Evolutionary conservation across 1,140 invertebrate species (phyloP).

Genomic region (Cardiocondyla obscurior): DNA sequence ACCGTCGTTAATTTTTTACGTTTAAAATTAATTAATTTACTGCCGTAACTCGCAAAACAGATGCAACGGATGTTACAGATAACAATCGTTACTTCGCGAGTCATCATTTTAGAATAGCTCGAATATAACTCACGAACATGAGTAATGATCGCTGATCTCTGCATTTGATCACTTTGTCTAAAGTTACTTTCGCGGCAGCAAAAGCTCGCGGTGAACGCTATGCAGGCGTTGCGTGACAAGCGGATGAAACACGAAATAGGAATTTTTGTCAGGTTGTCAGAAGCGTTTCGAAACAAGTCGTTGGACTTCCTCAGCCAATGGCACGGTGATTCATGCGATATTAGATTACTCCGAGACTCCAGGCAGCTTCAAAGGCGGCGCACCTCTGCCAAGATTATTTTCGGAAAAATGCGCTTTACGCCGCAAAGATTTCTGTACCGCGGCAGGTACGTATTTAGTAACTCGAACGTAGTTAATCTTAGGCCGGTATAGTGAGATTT

Average conservation of each 20-base stretch:
- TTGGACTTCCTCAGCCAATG: conserved; percentile 45
- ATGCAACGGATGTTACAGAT: neutral
- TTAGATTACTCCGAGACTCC: conserved; percentile 64
- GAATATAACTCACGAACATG: conserved; percentile 1
- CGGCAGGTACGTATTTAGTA: conserved; percentile 67
- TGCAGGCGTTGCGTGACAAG: conserved; percentile 33
- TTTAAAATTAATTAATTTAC: neutral
- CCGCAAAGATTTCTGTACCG: conserved; percentile 68
- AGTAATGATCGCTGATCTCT: conserved; percentile 48
- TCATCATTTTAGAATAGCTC: neutral
- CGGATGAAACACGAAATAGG: conserved; percentile 43
- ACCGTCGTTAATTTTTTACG: neutral
- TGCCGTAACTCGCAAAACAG: neutral
- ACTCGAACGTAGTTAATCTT: conserved; percentile 71
- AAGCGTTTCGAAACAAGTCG: conserved; percentile 52
- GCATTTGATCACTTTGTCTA: conserved; percentile 45
- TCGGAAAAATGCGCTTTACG: conserved; percentile 69
- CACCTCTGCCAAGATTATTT: conserved; percentile 71
- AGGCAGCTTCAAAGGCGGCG: conserved; percentile 55
- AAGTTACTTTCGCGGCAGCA: conserved; percentile 36
- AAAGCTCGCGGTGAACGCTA: neutral
- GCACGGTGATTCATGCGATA: conserved; percentile 55
- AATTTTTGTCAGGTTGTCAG: conserved; percentile 52
- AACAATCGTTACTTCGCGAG: neutral
- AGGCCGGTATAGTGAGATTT: conserved; percentile 71